These are phyloP conservation scores for Myrmecophaga tridactyla DNA, from an alignment of 2,113 vertebrate species.

Conservation along the genomic window DNA sequence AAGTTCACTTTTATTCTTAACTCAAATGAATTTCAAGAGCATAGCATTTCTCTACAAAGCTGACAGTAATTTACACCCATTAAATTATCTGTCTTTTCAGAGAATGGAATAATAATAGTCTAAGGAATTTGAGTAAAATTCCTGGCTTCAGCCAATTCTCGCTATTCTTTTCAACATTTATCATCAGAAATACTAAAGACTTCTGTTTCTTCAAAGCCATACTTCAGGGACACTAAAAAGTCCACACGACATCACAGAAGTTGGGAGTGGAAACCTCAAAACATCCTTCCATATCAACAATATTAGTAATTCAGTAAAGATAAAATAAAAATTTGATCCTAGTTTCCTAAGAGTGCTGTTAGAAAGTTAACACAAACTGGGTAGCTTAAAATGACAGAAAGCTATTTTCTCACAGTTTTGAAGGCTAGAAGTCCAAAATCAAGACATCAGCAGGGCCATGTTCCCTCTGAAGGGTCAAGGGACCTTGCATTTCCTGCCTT, in stretches of 20 bases:
- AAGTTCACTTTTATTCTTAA: conserved; percentile 52
- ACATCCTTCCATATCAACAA: not conserved
- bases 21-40: conserved; percentile 55
- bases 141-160: not conserved
- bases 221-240: not conserved
- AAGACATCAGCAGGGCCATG: too few species aligned
- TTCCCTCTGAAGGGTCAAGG: too few species aligned
- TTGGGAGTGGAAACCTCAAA: conserved; percentile 21
- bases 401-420: too few species aligned
- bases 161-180: conserved; percentile 36
- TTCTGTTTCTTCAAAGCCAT: not conserved
- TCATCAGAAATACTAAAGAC: conserved; percentile 20
- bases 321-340: not conserved
- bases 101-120: conserved; percentile 42
- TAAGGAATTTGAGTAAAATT: conserved; percentile 38
- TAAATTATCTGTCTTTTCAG: conserved; percentile 57
- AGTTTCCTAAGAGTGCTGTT: too few species aligned
- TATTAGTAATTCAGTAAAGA: not conserved
- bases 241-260: not conserved
- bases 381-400: too few species aligned
- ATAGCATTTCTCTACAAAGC: conserved; percentile 34
- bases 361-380: too few species aligned
- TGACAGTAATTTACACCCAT: conserved; percentile 33
- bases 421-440: too few species aligned
- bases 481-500: too few species aligned